phyloP scores from a whole-genome alignment of 2,888 invertebrate genomes.

The Altica lythri region DNA sequence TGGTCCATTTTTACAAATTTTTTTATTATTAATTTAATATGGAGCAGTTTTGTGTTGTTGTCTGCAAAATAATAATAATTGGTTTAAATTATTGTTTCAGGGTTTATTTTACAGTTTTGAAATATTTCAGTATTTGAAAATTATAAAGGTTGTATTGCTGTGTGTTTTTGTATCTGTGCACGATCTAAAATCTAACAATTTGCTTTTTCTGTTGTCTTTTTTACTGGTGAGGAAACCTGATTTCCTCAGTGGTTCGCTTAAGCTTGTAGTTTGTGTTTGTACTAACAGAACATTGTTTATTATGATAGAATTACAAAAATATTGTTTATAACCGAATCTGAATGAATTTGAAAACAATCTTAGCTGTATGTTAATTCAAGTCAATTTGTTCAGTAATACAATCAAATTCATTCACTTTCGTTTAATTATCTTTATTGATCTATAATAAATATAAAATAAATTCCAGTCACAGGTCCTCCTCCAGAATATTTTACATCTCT shows the following conservation, averaged over 20 bases:
- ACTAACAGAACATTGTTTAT: slow-evolving; percentile 9
- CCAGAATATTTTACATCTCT: slow-evolving; percentile 56
- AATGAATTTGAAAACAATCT: slow-evolving; percentile 9
- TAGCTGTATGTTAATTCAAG: too few relatives aligned
- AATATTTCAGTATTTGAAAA: slow-evolving; percentile 4
- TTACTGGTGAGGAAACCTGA: background rate
- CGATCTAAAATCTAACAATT: background rate
- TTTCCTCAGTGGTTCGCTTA: slow-evolving; percentile 11
- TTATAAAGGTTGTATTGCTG: slow-evolving; percentile 21
- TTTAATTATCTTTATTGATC: too few relatives aligned
- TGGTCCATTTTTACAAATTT: slow-evolving; percentile 10
- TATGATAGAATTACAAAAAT: background rate
- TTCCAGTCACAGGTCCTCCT: slow-evolving; percentile 17
- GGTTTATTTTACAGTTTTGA: slow-evolving; percentile 15
- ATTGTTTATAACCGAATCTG: slow-evolving; percentile 1
- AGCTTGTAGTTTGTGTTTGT: slow-evolving; percentile 21
- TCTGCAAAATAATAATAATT: slow-evolving; percentile 26
- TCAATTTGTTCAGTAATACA: too few relatives aligned
- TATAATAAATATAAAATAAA: too few relatives aligned
- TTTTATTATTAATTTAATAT: slow-evolving; percentile 15
- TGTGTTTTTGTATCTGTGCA: slow-evolving; percentile 12
- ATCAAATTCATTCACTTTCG: too few relatives aligned
- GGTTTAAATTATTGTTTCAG: slow-evolving; percentile 30
- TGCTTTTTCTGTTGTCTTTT: background rate
- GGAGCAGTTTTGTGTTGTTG: slow-evolving; percentile 28